Conservation (phyloP, 2,797 vertebrate species). For the Myioborus melanocephalus region DNA sequence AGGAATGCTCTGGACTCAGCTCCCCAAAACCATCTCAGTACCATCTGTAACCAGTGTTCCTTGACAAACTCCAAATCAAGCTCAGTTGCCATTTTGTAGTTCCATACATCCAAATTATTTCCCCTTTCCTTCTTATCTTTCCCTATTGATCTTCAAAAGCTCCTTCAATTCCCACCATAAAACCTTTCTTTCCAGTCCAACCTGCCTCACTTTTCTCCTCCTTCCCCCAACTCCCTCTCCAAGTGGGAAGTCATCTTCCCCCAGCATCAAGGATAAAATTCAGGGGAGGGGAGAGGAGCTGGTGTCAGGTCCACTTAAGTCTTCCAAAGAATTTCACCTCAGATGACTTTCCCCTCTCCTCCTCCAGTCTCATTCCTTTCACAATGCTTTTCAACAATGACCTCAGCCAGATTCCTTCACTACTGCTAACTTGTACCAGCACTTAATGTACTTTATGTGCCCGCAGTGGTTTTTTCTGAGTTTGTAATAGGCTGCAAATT, state of each 20-base stretch:
- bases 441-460: conserved; percentile 62
- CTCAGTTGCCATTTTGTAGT: neutral
- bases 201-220: neutral
- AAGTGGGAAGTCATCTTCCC: neutral
- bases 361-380: conserved; percentile 26
- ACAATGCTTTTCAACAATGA: conserved; percentile 53
- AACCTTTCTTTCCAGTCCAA: neutral
- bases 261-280: neutral
- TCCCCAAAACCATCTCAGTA: neutral
- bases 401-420: conserved; percentile 53
- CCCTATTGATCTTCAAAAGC: neutral
- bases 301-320: conserved; percentile 30
- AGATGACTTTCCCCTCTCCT: conserved; percentile 24
- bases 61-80: neutral
- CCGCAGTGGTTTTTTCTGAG: conserved; percentile 37
- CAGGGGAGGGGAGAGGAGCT: neutral
- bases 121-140: neutral
- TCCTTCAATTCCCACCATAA: neutral
- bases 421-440: conserved; percentile 59
- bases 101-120: neutral
- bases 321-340: conserved; percentile 49
- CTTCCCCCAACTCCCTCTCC: neutral
- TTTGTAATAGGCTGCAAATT: conserved; percentile 57
- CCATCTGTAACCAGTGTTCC: neutral
- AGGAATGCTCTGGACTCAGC: neutral